Base-by-base conservation (phyloP, 2,888 invertebrate genomes). In the Rutpela maculata region DNA sequence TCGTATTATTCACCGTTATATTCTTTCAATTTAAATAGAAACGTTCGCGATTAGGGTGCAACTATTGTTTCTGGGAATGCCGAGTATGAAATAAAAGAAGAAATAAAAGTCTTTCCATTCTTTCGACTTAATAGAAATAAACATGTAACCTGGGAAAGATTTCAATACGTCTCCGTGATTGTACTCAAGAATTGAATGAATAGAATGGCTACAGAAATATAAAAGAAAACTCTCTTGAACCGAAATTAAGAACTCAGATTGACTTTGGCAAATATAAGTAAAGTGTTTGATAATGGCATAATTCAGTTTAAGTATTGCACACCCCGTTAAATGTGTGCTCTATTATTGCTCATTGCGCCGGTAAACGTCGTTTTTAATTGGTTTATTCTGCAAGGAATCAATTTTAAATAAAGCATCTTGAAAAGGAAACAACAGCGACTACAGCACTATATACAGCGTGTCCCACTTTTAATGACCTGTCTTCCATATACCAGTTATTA, bases 41-140 rank as follows among this genome's bases (percentile, higher is more conserved):
- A 62, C n/a, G 62, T 62, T 62, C 62, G 31, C 3, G 26, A 62
- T 62, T 31, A 2, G 2, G 31, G 31, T 62, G 26, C 62, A 62
- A 50, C 11, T 50, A 62, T 26, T 62, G 62, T 26, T 62, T 31
- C 11, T 26, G 31, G 2, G 62, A 62, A 62, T 62, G 26, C 57
- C 19, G 12, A 22, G 15, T 31, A 62, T 31, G 62, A 26, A 26
- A 60, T 60, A 60, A 60, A 60, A 22, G 60, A 60, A 18, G 19
- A 60, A n/a, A 50, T 50, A 26, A 62, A 62, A 26, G 15, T 31
- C 26, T 62, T 62, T n/a, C n/a, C n/a, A n/a, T n/a, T 62, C 22
- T 62, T 62, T 62, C 31, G 22, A 1, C 62, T 62, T 26, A 31
- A 62, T 31, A 31, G 26, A 62, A 62, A 62, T 62, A 62, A 62